Conservation (phyloP, 2,888 invertebrate genomes). For the Caenorhabditis sulstoni region DNA sequence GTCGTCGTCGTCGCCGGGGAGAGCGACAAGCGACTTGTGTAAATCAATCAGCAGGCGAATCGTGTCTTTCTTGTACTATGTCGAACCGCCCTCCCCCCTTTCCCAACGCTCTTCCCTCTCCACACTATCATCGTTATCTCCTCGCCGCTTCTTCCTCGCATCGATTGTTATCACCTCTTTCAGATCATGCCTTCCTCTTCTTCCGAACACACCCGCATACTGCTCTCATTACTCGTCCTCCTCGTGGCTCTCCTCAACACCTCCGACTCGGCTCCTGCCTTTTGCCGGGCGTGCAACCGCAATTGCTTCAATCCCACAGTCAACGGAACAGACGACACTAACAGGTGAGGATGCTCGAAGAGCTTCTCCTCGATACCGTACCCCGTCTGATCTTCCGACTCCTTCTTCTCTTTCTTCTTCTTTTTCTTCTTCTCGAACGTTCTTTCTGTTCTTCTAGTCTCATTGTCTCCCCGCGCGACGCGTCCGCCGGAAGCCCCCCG, state of each 20-base stretch:
- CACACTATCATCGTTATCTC: conserved; percentile 32
- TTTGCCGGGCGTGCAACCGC: conserved; percentile 69
- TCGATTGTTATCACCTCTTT: conserved; percentile 3
- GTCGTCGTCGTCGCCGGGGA: too few relatives aligned
- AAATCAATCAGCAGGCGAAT: conserved; percentile 55
- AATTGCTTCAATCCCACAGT: conserved; percentile 63
- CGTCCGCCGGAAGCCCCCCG: conserved; percentile 14
- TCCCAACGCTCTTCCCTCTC: too few relatives aligned
- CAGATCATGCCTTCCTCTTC: conserved; percentile 26
- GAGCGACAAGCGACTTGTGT: conserved; percentile 40
- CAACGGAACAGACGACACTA: conserved; percentile 43
- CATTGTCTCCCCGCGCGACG: conserved; percentile 3
- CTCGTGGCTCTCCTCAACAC: conserved; percentile 13
- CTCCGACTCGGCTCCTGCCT: conserved; percentile 56
- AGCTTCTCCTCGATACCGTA: too few relatives aligned
- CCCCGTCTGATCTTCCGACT: conserved; percentile 1
- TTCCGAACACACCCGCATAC: conserved; percentile 20
- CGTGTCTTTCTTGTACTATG: conserved; percentile 52
- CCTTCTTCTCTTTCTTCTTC: too few relatives aligned
- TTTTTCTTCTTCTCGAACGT: conserved; percentile 5
- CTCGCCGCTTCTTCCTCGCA: conserved; percentile 13
- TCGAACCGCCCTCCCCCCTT: conserved; percentile 48
- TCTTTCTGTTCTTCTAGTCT: background rate
- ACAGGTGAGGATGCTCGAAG: conserved; percentile 32
- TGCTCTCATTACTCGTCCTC: conserved; percentile 30